A percentile compares a stretch with the other conserved stretches of the same genome.
Conservation (phyloP, 2,797 vertebrate genomes). For the Erithacus rubecula region DNA sequence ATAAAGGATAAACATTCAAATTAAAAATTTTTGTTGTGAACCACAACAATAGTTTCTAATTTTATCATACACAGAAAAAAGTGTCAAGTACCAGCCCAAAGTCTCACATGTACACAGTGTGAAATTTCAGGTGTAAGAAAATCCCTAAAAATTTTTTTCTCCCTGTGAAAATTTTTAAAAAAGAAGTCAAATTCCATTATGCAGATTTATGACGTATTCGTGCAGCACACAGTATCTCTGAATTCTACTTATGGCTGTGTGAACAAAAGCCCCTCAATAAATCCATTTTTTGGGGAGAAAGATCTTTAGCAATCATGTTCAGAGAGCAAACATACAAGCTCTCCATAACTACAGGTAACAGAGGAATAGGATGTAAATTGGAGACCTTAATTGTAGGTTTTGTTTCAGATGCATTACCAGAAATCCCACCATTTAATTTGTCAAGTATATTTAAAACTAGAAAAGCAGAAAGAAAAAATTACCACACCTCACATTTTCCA, state of each 20-base stretch:
- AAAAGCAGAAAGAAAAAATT: background rate
- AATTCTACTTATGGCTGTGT: background rate
- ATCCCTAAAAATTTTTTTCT: background rate
- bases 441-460: background rate
- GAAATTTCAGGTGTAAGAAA: background rate
- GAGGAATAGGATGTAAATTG: background rate
- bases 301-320: background rate
- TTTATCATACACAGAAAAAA: background rate
- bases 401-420: background rate
- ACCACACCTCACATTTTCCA: background rate
- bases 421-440: background rate
- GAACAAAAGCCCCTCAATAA: background rate
- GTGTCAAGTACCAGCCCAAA: background rate
- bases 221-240: background rate
- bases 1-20: background rate
- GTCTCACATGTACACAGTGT: background rate
- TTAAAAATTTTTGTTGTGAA: background rate
- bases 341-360: background rate
- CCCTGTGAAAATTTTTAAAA: background rate
- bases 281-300: background rate
- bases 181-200: background rate
- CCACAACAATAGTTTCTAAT: background rate
- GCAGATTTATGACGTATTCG: background rate
- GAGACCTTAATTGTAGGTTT: background rate
- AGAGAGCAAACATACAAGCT: background rate